These are phyloP conservation scores for Carapus acus DNA, from an alignment of 2,797 vertebrate genomes.

Conservation along the genomic window DNA sequence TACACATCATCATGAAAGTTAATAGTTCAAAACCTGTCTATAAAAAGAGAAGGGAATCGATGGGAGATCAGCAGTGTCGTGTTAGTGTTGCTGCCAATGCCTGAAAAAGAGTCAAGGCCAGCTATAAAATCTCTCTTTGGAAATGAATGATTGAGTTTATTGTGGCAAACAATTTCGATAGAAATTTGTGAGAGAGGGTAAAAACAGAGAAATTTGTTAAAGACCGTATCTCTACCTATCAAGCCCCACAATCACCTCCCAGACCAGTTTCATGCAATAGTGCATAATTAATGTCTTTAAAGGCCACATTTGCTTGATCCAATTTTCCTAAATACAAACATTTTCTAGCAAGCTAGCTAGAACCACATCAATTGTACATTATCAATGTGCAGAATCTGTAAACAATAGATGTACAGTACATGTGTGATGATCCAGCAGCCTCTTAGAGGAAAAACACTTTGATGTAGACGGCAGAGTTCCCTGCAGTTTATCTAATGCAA, in stretches of 20 bases:
- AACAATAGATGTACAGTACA: conserved; percentile 1
- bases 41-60: conserved; percentile 1
- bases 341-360: conserved; percentile 14
- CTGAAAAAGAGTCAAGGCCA: conserved; percentile 20
- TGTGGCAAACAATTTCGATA: no score
- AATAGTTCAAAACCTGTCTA: not conserved
- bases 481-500: conserved; percentile 34
- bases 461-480: conserved; percentile 9
- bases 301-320: conserved; percentile 41
- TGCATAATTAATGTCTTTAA: conserved; percentile 43
- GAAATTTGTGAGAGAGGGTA: conserved; percentile 2
- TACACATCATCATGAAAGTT: not conserved
- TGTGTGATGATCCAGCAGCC: no score
- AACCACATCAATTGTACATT: conserved; percentile 4
- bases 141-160: conserved; percentile 17
- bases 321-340: conserved; percentile 45
- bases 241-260: conserved; percentile 29
- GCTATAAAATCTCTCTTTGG: conserved; percentile 11
- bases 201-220: conserved; percentile 16
- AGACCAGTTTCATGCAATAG: conserved; percentile 44
- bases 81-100: conserved; percentile 2
- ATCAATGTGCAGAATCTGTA: conserved; percentile 12
- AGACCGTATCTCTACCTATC: conserved; percentile 33
- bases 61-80: no score
- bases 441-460: no score